Conservation (phyloP, 2,888 invertebrate species). For the Lypha dubia region DNA sequence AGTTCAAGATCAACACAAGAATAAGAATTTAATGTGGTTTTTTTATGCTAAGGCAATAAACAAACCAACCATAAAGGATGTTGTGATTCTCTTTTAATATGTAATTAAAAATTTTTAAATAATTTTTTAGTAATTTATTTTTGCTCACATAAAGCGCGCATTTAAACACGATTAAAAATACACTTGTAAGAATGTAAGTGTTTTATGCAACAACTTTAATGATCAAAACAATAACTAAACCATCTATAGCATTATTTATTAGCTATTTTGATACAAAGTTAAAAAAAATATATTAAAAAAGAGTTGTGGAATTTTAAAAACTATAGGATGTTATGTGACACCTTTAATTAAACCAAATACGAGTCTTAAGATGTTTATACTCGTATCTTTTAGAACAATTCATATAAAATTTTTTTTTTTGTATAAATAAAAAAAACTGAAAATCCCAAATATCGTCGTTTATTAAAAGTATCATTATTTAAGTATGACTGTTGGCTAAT, state of each 20-base stretch:
- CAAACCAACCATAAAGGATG: not conserved
- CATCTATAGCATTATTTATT: slow-evolving; percentile 35
- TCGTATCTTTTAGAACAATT: slow-evolving; percentile 24
- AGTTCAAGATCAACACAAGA: not conserved
- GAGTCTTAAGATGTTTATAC: not conserved
- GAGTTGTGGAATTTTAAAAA: slow-evolving; percentile 4
- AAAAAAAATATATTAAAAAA: not conserved
- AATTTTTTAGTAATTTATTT: not conserved
- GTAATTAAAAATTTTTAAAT: not conserved
- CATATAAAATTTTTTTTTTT: no score
- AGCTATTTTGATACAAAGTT: slow-evolving; percentile 12
- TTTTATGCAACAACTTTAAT: slow-evolving; percentile 4
- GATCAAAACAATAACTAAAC: slow-evolving; percentile 8
- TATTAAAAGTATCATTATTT: slow-evolving; percentile 8
- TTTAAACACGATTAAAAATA: not conserved
- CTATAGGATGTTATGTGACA: slow-evolving; percentile 61
- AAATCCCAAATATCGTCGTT: not conserved
- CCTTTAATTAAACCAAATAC: slow-evolving; percentile 38
- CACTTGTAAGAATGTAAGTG: not conserved
- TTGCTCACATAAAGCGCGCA: not conserved
- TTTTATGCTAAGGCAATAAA: not conserved
- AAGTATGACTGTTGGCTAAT: slow-evolving; percentile 11
- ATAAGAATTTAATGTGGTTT: not conserved
- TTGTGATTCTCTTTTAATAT: not conserved
- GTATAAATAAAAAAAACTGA: not conserved